Evolutionary conservation across 2,797 vertebrate genomes (phyloP).

Genomic region (Remorina albescens): DNA sequence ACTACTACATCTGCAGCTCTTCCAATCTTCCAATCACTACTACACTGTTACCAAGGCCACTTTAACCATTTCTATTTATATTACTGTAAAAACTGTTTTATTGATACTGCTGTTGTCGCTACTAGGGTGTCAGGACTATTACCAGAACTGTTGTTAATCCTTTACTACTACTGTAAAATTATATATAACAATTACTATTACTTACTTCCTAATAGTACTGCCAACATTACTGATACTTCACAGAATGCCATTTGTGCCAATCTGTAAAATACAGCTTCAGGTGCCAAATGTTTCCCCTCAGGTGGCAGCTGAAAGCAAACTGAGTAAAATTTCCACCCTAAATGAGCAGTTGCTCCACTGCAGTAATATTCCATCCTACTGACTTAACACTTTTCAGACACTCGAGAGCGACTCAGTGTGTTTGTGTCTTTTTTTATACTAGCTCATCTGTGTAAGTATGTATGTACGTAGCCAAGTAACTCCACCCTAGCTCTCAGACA

Average conservation of each 20-base stretch:
- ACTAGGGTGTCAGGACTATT: too few relatives aligned
- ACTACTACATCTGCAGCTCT: too few relatives aligned
- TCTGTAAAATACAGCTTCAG: background rate
- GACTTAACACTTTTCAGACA: constrained; percentile 6
- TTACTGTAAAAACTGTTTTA: too few relatives aligned
- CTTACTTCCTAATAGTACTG: too few relatives aligned
- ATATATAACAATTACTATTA: too few relatives aligned
- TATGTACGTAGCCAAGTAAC: constrained; percentile 34
- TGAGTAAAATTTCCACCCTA: background rate
- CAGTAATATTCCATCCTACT: constrained; percentile 7
- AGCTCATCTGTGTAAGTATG: constrained; percentile 53
- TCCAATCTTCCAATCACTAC: too few relatives aligned
- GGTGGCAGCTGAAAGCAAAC: background rate
- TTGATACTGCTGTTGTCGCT: too few relatives aligned
- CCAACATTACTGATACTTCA: too few relatives aligned
- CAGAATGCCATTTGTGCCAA: too few relatives aligned
- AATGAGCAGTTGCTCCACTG: background rate
- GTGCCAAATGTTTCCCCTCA: background rate
- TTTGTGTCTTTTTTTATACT: constrained; percentile 5
- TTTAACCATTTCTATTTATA: background rate
- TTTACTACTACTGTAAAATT: too few relatives aligned
- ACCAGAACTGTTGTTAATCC: too few relatives aligned
- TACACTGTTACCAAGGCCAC: too few relatives aligned
- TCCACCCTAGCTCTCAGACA: constrained; percentile 54
- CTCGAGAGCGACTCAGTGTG: background rate